Percentiles rank a stretch among this genome's conserved stretches.
phyloP scores from a whole-genome alignment of 2,113 vertebrate species.

The Crotalus helleri region DNA sequence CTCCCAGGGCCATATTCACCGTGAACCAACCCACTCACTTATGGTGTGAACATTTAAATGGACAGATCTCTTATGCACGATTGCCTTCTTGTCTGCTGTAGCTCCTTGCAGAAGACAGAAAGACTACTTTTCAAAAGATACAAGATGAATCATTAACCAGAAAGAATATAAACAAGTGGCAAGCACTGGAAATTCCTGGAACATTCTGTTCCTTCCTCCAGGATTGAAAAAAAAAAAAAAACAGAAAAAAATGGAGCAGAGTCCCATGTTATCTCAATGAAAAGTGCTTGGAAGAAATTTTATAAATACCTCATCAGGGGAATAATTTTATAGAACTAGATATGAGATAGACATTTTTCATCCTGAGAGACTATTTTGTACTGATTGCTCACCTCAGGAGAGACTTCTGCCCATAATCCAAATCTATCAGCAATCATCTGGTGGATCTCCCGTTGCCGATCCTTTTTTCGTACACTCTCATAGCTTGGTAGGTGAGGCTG shows the following conservation, averaged over 20 bases:
- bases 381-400: slow-evolving; percentile 69
- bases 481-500: slow-evolving; percentile 75
- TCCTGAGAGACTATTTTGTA: neutral
- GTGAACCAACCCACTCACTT: neutral
- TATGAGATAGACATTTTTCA: neutral
- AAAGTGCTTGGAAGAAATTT: neutral
- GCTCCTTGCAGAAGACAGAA: slow-evolving; percentile 10
- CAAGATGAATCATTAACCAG: slow-evolving; percentile 55
- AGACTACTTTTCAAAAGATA: neutral
- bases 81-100: neutral
- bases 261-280: neutral
- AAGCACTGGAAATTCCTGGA: slow-evolving; percentile 14
- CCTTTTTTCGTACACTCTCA: slow-evolving; percentile 78
- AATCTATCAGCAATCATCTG: slow-evolving; percentile 79
- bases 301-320: fast-evolving
- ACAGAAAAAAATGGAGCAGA: slow-evolving; percentile 25
- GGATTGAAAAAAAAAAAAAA: slow-evolving; percentile 35
- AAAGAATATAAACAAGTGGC: slow-evolving; percentile 14
- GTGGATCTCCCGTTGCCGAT: slow-evolving; percentile 80
- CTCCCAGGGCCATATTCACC: neutral
- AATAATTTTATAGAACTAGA: neutral
- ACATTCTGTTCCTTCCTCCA: slow-evolving; percentile 35
- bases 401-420: slow-evolving; percentile 73
- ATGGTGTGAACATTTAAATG: neutral
- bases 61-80: neutral